Percentiles rank a stretch among this genome's conserved stretches.
phyloP scores from a whole-genome alignment of 1,140 invertebrate species.

The Lepidotrigona ventralis region DNA sequence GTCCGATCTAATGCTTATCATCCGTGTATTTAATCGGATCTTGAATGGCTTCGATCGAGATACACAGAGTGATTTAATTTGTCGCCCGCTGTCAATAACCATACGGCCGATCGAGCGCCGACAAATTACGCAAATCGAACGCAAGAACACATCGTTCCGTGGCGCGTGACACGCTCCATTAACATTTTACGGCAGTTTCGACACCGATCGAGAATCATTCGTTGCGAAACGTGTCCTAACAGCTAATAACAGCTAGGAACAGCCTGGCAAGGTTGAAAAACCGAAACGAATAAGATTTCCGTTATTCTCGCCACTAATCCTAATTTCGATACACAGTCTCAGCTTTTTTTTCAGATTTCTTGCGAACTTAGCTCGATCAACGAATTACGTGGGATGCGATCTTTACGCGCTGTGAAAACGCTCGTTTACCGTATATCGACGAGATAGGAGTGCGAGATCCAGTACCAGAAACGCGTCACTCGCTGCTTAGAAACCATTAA shows the following conservation, averaged over 20 bases:
- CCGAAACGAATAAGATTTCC: not conserved
- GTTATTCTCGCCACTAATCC: not conserved
- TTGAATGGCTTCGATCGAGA: not conserved
- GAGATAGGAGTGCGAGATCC: constrained; percentile 3
- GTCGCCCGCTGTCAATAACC: constrained; percentile 12
- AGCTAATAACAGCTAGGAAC: not conserved
- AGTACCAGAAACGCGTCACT: constrained; percentile 48
- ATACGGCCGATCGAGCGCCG: not conserved
- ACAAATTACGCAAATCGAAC: constrained; percentile 29
- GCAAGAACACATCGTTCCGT: not conserved
- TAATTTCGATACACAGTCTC: not conserved
- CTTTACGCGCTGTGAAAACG: constrained; percentile 42
- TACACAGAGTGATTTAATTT: constrained; percentile 31
- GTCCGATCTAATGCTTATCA: constrained; percentile 12
- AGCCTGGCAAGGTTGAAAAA: not conserved
- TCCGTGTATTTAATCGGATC: constrained; percentile 11
- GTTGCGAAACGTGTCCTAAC: not conserved
- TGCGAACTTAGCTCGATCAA: constrained; percentile 3
- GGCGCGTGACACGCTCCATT: not conserved
- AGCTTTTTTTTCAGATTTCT: not conserved
- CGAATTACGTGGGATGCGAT: constrained; percentile 37
- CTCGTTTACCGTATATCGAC: not conserved
- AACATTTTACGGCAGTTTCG: constrained; percentile 10
- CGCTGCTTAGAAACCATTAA: constrained; percentile 60
- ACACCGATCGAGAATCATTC: not conserved